Base-by-base conservation (phyloP, 2,888 invertebrate species). In the Cremastinae sp. region DNA sequence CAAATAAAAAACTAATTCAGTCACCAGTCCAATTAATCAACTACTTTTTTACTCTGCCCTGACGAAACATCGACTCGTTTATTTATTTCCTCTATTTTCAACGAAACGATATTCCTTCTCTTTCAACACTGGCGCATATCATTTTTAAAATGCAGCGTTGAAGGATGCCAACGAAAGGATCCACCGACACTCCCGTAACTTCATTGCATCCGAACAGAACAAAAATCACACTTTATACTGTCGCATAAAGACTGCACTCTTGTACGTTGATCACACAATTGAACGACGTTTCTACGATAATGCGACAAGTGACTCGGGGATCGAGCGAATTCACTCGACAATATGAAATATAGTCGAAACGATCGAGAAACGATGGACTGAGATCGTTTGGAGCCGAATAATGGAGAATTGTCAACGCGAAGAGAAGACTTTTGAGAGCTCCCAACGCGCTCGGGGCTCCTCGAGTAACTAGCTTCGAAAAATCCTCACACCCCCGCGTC, bases 401-500 rank as follows among this genome's bases (percentile, higher is more conserved):
- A 58, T 22, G 58, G 58, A 58, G 36, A 22, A 51, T 47, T 45
- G 9, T 56, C 16, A 38, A 36, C 28, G 9, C 16, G 34, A 41
- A 28, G 53, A 62, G 61, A 53, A 69, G 12, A 28, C 62, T 75
- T 54, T 70, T 45, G 54, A 72, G 75, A 81, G 82, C 82, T 80
- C 78, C 83, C 84, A 69, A 69, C 76, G 78, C 85, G 84, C 77
- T 85, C 85, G 85, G 84, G 82, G 85, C 82, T 81, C 82, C 83
- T 79, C 82, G 83, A 80, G 81, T 83, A 86, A 69, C 87, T 87
- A 85, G 79, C 81, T 81, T 47, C 74, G 79, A 66, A 80, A 80
- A 73, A 71, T 82, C 84, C 86, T 84, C 87, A 85, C 84, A 85
- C 86, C 85, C 84, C 81, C 80, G 82, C 79, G 56, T 53, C 41